Evolutionary conservation across 2,113 vertebrate genomes (phyloP), one percentile per base, ranked within the genome.

Genomic region (Grammomys dolichurus): DNA sequence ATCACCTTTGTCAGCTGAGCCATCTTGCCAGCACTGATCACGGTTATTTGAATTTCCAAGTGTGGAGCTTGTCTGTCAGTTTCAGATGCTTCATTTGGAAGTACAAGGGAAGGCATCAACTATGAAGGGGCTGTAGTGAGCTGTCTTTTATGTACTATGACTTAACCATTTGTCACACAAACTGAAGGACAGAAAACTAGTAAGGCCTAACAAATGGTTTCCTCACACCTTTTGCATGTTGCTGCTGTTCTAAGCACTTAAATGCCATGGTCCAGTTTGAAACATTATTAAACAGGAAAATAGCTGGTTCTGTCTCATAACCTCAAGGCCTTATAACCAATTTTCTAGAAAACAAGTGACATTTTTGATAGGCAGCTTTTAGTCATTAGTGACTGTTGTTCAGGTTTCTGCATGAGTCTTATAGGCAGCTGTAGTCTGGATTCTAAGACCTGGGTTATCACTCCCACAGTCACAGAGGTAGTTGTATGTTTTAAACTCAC

Each of bases 221-320:
- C 94, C 94, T 93, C 96, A 96, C 91, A 91, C 54, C 72, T 31
- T 96, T 87, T 88, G 92, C 94, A 76, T 3, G 16, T 80, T 69
- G 80, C 91, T 89, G 54, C 46, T 51, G 17, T 81, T 95, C 85
- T 86, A 91, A 65, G 63, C 72, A 85, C 84, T 70, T 94, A 56
- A 91, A 76, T 63, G 28, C 28, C 24, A 7, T 69, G 33, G 33
- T 67, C 65, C 58, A 93, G 63, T 93, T 81, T 40, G 48, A 84
- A 96, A 90, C 58, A 82, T 43, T 80, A 92, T 97, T 87, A 91
- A 96, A 65, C 70, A 80, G 48, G 78, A 73, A 40, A 84, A 72
- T 85, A 7, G 85, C 26, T 94, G 8, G 51, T 51, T 96, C 81
- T 72, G 90, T 92, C 91, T 93, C 51, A 85, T 94, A 90, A 81